Evolutionary conservation across 2,113 vertebrate species (phyloP), one percentile per base, ranked within the genome.

Genomic region (Phyllostomus discolor): DNA sequence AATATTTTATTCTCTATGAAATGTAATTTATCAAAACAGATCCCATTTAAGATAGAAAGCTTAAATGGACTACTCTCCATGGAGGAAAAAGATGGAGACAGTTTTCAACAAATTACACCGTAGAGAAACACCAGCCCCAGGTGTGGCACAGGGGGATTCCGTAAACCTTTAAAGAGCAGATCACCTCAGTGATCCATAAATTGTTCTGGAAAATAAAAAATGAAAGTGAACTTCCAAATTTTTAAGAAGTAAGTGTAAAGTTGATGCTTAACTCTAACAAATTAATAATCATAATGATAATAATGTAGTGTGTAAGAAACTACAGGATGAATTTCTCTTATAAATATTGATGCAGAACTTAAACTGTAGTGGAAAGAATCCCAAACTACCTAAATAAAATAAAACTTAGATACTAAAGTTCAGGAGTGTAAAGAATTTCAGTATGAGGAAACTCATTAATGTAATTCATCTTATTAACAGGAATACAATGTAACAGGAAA

Each of bases 401-500:
- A 52, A 95, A 96, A 57, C 14, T 86, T 67, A 9, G 94, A 28
- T 69, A 59, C 4, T 38, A 95, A 93, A 85, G 81, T 88, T 66
- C 10, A 57, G 31, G 10, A 64, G 64, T 46, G 33, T 12, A 72
- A 88, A 28, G 43, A 90, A 14, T 72, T 90, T 90, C 46, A 85
- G 38, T 80, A 85, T 38, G 9, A 87, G 73, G 46, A 89, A 92
- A 76, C 57, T 35, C 4, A 91, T 91, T 83, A n/a, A n/a, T n/a
- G 62, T 52, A 69, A 84, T 76, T 83, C 57, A 75, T 1, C 15
- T 89, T 48, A 50, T 62, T 62, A 48, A 15, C 59, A 91, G 82
- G 79, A 41, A 72, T 41, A 72, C 22, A 43, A 59, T 1, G 0
- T 26, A 76, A 94, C 10, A 73, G 8, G 26, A 43, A 79, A 96